Percentiles rank a stretch among this genome's conserved stretches.
These are phyloP conservation scores for Octopus sinensis DNA, from an alignment of 1,140 invertebrate species.

Conservation along the genomic window DNA sequence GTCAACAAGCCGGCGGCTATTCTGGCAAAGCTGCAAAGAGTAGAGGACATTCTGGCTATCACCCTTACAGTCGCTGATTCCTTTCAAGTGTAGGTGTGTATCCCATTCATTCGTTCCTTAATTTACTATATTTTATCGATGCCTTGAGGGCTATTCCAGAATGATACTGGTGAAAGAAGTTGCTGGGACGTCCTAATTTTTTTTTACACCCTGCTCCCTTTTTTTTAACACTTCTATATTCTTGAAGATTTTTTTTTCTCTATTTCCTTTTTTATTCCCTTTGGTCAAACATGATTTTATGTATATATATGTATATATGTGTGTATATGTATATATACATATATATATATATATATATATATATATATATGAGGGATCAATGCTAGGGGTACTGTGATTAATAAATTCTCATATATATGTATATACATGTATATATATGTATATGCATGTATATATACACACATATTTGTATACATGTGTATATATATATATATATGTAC, in stretches of 20 bases:
- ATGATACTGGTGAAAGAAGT: constrained; percentile 7
- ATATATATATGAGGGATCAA: background rate
- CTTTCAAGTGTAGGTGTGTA: constrained; percentile 10
- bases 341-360: background rate
- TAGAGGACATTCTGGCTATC: constrained; percentile 15
- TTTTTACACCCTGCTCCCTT: background rate
- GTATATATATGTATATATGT: background rate
- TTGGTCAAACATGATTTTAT: background rate
- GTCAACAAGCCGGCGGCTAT: constrained; percentile 11
- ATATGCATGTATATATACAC: too few species aligned
- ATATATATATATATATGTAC: too few species aligned
- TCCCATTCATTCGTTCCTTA: constrained; percentile 5
- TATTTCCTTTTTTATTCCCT: background rate
- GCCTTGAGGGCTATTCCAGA: constrained; percentile 14
- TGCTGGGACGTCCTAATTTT: background rate
- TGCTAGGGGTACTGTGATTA: too few species aligned
- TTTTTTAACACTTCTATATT: background rate
- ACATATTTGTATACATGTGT: too few species aligned
- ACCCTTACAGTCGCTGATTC: constrained; percentile 15
- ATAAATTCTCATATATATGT: too few species aligned
- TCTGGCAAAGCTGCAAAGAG: constrained; percentile 14
- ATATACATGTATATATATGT: too few species aligned
- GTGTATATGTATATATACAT: background rate
- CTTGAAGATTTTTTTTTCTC: background rate
- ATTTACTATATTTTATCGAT: background rate